Evolutionary conservation across 1,140 invertebrate species (phyloP).

Genomic region (Proales similis): DNA sequence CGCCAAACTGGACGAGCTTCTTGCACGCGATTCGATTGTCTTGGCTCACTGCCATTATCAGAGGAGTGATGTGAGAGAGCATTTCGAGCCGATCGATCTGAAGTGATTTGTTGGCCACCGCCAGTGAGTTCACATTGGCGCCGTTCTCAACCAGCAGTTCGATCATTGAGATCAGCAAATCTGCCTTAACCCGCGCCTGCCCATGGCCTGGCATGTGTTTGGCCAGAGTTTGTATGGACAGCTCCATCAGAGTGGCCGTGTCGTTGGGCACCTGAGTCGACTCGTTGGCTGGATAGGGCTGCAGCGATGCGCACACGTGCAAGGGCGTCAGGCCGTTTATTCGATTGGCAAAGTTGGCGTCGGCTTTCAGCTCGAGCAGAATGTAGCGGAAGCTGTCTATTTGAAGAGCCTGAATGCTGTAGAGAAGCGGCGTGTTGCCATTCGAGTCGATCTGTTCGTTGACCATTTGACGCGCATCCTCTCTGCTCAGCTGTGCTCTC

Average conservation of each 20-base stretch:
- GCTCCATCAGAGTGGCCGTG: too few relatives aligned
- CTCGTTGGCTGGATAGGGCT: constrained; percentile 5
- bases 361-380: constrained; percentile 15
- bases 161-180: constrained; percentile 7
- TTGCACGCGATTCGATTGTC: constrained; percentile 18
- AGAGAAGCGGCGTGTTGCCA: constrained; percentile 23
- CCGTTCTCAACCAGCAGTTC: constrained; percentile 19
- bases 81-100: too few relatives aligned
- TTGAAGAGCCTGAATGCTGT: constrained; percentile 3
- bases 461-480: background rate
- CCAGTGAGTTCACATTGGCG: constrained; percentile 15
- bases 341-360: constrained; percentile 16
- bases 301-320: constrained; percentile 14
- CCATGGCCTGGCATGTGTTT: too few relatives aligned
- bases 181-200: constrained; percentile 6
- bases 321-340: constrained; percentile 1
- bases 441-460: constrained; percentile 11
- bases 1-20: constrained; percentile 8
- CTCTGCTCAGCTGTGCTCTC: background rate
- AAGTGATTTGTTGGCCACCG: constrained; percentile 14
- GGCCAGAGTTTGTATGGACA: too few relatives aligned
- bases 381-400: constrained; percentile 13
- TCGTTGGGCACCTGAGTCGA: background rate
- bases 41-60: constrained; percentile 13
- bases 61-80: background rate